Conservation (phyloP, 2,797 vertebrate genomes). For the Carapus acus region DNA sequence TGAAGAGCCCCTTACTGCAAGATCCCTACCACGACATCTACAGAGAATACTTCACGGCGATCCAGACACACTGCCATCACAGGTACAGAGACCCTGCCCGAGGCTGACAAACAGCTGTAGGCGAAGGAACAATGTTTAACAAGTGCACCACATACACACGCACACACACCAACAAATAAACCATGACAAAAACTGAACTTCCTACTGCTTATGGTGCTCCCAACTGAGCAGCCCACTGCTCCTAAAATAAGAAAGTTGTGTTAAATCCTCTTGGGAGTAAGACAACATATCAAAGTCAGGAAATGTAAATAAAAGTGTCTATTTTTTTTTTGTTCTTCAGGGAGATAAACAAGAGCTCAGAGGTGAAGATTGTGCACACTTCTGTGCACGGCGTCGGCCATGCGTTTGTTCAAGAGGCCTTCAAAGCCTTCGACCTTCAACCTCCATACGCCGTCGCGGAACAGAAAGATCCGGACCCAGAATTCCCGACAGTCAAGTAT, state of each 20-base stretch:
- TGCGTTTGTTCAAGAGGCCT: slow-evolving; percentile 86
- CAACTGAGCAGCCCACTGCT: no score
- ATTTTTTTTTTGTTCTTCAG: slow-evolving; percentile 55
- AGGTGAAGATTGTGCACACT: slow-evolving; percentile 92
- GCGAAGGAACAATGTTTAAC: no score
- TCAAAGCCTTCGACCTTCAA: slow-evolving; percentile 83
- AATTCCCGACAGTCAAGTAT: slow-evolving; percentile 94
- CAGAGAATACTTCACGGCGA: slow-evolving; percentile 82
- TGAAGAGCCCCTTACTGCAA: slow-evolving; percentile 77
- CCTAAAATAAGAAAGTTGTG: no score
- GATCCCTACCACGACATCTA: slow-evolving; percentile 77
- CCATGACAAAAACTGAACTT: background rate
- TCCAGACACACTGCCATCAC: slow-evolving; percentile 90
- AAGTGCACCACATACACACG: no score
- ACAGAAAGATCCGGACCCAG: slow-evolving; percentile 93
- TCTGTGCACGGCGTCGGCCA: slow-evolving; percentile 96
- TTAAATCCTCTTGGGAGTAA: no score
- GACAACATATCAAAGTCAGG: background rate
- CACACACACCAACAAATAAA: background rate
- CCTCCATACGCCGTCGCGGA: slow-evolving; percentile 86
- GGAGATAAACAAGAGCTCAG: slow-evolving; percentile 80
- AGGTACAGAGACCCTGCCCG: slow-evolving; percentile 69
- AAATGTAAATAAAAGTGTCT: background rate
- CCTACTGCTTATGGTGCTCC: no score
- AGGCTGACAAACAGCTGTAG: no score